Conservation (phyloP, 2,797 vertebrate genomes). For the Anguilla megastoma region DNA sequence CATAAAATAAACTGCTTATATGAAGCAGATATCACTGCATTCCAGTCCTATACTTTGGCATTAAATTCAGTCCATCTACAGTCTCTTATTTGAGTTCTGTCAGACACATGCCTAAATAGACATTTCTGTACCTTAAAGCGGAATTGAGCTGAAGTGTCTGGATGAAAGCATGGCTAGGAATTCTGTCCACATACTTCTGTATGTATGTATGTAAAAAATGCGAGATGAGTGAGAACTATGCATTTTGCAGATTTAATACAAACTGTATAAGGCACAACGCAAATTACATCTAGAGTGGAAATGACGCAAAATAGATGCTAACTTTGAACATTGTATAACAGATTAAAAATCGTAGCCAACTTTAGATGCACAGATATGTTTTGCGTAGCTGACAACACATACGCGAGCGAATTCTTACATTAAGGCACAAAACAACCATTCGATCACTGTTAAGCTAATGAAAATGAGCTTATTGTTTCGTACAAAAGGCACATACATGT, state of each 20-base stretch:
- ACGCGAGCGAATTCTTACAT: slow-evolving; percentile 47
- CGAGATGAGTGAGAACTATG: slow-evolving; percentile 41
- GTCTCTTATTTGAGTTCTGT: slow-evolving; percentile 37
- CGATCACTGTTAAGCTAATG: slow-evolving; percentile 52
- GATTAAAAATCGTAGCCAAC: slow-evolving; percentile 49
- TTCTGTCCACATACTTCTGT: slow-evolving; percentile 36
- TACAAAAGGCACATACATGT: slow-evolving; percentile 66
- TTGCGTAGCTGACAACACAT: slow-evolving; percentile 53
- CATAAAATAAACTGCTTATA: slow-evolving; percentile 54
- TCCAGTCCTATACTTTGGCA: slow-evolving; percentile 65
- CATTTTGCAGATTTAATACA: slow-evolving; percentile 44
- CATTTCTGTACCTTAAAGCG: slow-evolving; percentile 33
- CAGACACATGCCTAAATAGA: slow-evolving; percentile 16
- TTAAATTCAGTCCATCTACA: slow-evolving; percentile 45
- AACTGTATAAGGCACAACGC: slow-evolving; percentile 39
- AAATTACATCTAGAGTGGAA: slow-evolving; percentile 36
- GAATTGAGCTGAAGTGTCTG: slow-evolving; percentile 28
- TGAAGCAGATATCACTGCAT: slow-evolving; percentile 57
- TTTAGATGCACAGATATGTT: slow-evolving; percentile 69
- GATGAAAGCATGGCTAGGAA: slow-evolving; percentile 32
- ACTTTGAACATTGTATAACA: slow-evolving; percentile 41
- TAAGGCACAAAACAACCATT: slow-evolving; percentile 55
- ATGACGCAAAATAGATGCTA: slow-evolving; percentile 44
- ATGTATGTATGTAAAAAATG: slow-evolving; percentile 25
- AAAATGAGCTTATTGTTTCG: slow-evolving; percentile 68